Percentiles rank a stretch among this genome's conserved stretches.
Evolutionary conservation across 53 echinoderm and acorn worm species (phyloP).

Genomic region (Astropecten irregularis): DNA sequence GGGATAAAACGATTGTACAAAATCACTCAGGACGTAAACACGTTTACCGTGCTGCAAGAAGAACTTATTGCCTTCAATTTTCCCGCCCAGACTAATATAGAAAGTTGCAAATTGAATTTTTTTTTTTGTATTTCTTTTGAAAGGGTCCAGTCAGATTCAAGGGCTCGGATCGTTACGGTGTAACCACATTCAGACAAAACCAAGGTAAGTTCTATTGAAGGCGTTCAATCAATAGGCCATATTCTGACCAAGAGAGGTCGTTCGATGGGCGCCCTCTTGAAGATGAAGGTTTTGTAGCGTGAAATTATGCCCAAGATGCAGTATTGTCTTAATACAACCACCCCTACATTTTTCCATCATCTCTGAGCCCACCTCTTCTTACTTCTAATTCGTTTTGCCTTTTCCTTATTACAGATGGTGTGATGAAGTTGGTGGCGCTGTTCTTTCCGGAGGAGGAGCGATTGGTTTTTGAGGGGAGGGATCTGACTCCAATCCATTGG

Average conservation of each 20-base stretch:
- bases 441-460: conserved; percentile 77
- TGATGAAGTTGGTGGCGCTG: conserved; percentile 75
- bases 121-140: not conserved
- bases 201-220: conserved; percentile 63
- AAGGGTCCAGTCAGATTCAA: conserved; percentile 87
- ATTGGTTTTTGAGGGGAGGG: conserved; percentile 64
- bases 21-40: too few relatives aligned
- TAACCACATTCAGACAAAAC: conserved; percentile 88
- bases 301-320: not conserved
- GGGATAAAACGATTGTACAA: too few relatives aligned
- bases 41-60: too few relatives aligned
- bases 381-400: too few relatives aligned
- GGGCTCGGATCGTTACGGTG: conserved; percentile 89
- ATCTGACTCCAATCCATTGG: conserved; percentile 75
- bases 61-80: too few relatives aligned
- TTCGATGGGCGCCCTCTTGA: too few relatives aligned
- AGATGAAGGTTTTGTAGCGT: too few relatives aligned
- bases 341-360: too few relatives aligned
- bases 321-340: not conserved
- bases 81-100: too few relatives aligned
- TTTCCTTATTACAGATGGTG: conserved; percentile 67
- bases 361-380: too few relatives aligned
- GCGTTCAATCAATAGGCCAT: not conserved
- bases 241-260: too few relatives aligned
- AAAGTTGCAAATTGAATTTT: too few relatives aligned